Conservation (phyloP, 2,888 invertebrate genomes). For the Cephus runcator region DNA sequence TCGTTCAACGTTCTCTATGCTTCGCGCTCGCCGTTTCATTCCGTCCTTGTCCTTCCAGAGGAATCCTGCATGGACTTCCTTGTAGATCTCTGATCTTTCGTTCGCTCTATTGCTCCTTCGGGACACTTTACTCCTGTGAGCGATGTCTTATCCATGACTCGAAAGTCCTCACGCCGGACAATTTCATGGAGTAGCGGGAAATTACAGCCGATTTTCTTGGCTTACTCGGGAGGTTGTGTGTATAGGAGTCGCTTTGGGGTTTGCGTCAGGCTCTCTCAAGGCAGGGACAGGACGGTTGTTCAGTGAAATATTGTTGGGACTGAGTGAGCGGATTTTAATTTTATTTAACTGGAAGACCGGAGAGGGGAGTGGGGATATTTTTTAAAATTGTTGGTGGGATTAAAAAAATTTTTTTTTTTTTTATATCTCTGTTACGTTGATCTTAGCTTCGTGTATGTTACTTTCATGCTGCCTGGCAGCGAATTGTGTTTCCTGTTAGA, state of each 20-base stretch:
- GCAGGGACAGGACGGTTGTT: neutral
- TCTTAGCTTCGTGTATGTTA: neutral
- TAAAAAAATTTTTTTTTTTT: no score
- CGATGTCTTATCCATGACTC: conserved; percentile 46
- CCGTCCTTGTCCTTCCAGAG: neutral
- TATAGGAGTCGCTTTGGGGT: neutral
- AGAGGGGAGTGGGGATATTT: no score
- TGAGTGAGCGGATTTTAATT: neutral
- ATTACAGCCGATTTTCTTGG: neutral
- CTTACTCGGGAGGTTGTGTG: neutral
- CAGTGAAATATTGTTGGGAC: neutral
- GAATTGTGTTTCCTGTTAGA: neutral
- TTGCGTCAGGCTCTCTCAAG: neutral
- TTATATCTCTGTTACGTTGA: neutral
- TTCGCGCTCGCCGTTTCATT: neutral
- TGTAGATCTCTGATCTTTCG: conserved; percentile 12
- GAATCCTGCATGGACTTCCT: neutral
- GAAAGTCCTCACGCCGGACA: conserved; percentile 27
- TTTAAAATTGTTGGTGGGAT: no score
- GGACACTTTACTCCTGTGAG: conserved; percentile 44
- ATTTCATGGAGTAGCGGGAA: neutral
- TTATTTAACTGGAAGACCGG: neutral
- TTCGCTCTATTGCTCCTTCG: conserved; percentile 37
- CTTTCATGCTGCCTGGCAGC: neutral
- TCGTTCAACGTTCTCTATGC: conserved; percentile 1